A percentile compares a stretch with the other conserved stretches of the same genome.
Evolutionary conservation across 2,113 vertebrate genomes (phyloP).

Genomic region (Procavia capensis): DNA sequence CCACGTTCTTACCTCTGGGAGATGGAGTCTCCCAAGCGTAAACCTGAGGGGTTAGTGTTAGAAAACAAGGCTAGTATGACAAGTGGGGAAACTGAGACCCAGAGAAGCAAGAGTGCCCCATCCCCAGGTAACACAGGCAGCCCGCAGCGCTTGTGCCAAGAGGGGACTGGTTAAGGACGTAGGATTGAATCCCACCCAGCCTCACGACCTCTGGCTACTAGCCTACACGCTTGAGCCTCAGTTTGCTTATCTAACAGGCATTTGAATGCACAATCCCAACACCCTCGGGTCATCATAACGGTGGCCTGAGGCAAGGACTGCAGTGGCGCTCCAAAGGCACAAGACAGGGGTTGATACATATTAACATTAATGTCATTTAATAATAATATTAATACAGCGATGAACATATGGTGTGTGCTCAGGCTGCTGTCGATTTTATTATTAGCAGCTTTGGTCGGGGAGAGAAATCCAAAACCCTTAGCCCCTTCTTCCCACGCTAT

Average conservation of each 20-base stretch:
- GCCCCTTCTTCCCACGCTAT: background rate
- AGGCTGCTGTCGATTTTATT: background rate
- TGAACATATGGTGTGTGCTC: constrained; percentile 23
- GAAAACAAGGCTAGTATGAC: background rate
- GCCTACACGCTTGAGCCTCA: background rate
- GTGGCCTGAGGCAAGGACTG: background rate
- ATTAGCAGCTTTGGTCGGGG: background rate
- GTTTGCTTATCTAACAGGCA: background rate
- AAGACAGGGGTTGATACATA: background rate
- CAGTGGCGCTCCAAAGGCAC: background rate
- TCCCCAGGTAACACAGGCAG: background rate
- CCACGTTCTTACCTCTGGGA: background rate
- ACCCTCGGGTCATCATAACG: background rate
- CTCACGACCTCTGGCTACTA: background rate
- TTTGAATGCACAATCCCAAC: background rate
- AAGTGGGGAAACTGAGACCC: background rate
- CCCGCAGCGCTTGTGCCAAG: background rate
- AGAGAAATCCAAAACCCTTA: no score
- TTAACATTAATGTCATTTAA: background rate
- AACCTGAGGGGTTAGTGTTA: background rate
- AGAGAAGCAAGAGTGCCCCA: background rate
- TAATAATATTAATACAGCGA: background rate
- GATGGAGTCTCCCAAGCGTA: background rate
- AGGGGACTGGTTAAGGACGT: background rate
- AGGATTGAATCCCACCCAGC: background rate